Base-by-base conservation (phyloP, 2,113 vertebrate species). In the Aphyosemion australe region DNA sequence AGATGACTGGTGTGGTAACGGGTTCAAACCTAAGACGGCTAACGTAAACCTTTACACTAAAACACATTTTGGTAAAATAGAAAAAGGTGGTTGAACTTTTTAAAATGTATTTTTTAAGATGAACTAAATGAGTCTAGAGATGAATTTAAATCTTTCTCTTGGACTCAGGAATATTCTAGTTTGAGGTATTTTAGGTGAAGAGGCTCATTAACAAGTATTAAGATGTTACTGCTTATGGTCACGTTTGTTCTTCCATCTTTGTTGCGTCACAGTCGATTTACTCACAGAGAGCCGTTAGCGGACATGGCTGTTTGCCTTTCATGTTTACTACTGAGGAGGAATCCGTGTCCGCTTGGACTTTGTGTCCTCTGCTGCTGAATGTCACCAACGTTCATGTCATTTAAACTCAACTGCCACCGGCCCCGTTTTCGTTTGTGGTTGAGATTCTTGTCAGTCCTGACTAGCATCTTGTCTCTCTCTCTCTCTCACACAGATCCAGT, bases 401-500 rank as follows among this genome's bases (percentile, higher is more conserved):
- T 20, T 16, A 2, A 18, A 14, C 75, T 52, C 72, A 69, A 46
- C 59, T 19, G 20, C 47, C 57, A 12, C 70, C 34, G n/a, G 69
- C 56, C 48, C 31, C 1, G 2, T 64, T 65, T 43, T 7, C 12
- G 48, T 47, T 65, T 48, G 69, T 48, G 11, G 52, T 19, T 70
- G 47, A 75, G 61, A 56, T 72, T 83, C 64, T 48, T 43, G 82
- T 82, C 64, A 47, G 12, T 83, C 79, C 62, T 78, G 73, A 82
- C 48, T 32, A 20, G 32, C 39, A 52, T 71, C 39, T 74, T 19
- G 37, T 67, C 16, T 80, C n/a, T 79, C 86, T 19, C 37, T 67
- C 16, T 80, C n/a, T 79, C 86, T 71, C 69, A 10, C 85, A 82
- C 94, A 99, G 97, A 99, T 95, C 96, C 97, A 69, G 97, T 99